Evolutionary conservation across 2,888 invertebrate genomes (phyloP).

Genomic region (Drosophila glabriapex): DNA sequence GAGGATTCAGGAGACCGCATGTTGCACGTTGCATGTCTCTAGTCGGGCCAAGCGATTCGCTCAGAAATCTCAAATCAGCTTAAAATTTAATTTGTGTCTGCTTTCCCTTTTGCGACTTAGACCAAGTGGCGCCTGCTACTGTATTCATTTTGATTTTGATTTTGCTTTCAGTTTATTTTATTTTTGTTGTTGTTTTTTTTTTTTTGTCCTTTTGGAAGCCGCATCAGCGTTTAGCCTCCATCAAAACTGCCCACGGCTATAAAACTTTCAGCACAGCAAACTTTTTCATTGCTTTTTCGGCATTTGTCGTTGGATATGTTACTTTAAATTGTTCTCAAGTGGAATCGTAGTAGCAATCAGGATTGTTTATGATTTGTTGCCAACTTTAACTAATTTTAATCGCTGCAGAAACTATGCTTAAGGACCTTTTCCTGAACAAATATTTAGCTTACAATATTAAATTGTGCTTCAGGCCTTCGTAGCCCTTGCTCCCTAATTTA

Average conservation of each 20-base stretch:
- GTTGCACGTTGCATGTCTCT: conserved; percentile 18
- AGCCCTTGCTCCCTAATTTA: too few species aligned
- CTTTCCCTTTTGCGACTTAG: conserved; percentile 39
- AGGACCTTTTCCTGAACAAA: neutral
- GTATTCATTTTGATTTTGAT: neutral
- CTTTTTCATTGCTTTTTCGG: neutral
- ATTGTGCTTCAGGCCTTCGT: neutral
- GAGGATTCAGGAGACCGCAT: neutral
- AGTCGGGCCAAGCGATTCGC: neutral
- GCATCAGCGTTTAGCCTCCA: conserved; percentile 29
- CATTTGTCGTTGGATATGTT: neutral
- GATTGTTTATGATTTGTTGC: neutral
- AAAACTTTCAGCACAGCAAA: conserved; percentile 50
- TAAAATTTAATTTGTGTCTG: conserved; percentile 65
- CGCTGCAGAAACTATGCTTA: neutral
- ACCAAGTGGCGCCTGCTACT: conserved; percentile 13
- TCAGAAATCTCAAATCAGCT: conserved; percentile 72
- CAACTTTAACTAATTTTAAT: neutral
- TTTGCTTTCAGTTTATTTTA: neutral
- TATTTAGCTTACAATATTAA: neutral
- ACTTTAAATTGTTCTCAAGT: conserved; percentile 1
- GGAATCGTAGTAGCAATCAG: neutral
- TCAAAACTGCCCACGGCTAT: conserved; percentile 50
- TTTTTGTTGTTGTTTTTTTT: conserved; percentile 4
- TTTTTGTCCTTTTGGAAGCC: conserved; percentile 1